These are phyloP conservation scores for Alfaro cultratus DNA, from an alignment of 2,797 vertebrate species.

Conservation along the genomic window DNA sequence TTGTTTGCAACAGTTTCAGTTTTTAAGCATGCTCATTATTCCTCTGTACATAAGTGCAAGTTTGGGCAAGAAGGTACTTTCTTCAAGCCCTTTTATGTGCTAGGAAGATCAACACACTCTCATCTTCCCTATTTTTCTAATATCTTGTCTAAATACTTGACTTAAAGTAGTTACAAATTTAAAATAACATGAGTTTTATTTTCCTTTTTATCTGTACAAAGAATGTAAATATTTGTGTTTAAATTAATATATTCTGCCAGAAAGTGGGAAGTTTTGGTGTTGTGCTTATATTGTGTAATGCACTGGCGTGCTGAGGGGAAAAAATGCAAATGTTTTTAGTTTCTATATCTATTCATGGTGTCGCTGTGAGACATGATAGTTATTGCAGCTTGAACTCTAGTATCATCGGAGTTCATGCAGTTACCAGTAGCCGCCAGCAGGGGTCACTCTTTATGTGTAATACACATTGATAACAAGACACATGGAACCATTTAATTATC, in stretches of 20 bases:
- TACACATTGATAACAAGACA: not conserved
- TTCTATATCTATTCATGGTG: not conserved
- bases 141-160: not conserved
- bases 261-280: not conserved
- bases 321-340: not conserved
- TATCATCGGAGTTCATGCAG: not conserved
- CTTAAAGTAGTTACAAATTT: not conserved
- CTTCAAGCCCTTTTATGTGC: not conserved
- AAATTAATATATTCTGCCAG: not conserved
- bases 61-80: not conserved
- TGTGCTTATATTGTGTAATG: not conserved
- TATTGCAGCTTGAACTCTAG: not conserved
- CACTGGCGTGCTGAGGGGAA: not conserved
- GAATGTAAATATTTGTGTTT: not conserved
- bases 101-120: not conserved
- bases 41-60: not conserved
- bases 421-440: conserved; percentile 49
- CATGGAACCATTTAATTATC: conserved; percentile 4
- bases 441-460: conserved; percentile 38
- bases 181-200: not conserved
- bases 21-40: not conserved
- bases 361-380: not conserved
- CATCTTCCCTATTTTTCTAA: not conserved
- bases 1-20: too few relatives aligned
- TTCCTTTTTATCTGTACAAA: not conserved